These are phyloP conservation scores for Lates calcarifer DNA, from an alignment of 2,113 vertebrate genomes.

Conservation along the genomic window DNA sequence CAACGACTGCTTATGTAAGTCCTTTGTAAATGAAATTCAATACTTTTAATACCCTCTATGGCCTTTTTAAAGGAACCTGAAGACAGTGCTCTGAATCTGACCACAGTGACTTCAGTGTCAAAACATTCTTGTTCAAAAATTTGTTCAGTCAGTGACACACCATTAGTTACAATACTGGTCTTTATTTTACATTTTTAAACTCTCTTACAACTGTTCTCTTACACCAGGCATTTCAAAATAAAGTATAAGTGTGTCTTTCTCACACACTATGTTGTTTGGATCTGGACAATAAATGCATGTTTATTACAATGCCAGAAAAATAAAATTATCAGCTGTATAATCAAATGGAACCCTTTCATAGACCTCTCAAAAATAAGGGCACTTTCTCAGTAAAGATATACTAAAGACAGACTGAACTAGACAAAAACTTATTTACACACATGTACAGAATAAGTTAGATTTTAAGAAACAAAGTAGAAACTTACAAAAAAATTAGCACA, in stretches of 20 bases:
- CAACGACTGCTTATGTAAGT: not conserved
- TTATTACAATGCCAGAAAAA: conserved; percentile 14
- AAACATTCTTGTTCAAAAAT: not conserved
- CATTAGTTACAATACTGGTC: conserved; percentile 2
- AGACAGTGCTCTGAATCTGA: not conserved
- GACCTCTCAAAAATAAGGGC: not conserved
- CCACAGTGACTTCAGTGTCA: not conserved
- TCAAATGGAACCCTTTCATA: not conserved
- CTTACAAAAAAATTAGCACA: conserved; percentile 31
- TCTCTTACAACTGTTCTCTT: not conserved
- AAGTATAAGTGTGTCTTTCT: not conserved
- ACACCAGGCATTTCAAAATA: conserved; percentile 14
- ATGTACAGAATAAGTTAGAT: conserved; percentile 68
- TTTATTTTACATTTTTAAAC: conserved; percentile 44
- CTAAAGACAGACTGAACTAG: conserved; percentile 3
- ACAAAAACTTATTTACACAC: conserved; percentile 33
- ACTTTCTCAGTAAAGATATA: conserved; percentile 18
- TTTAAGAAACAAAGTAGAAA: conserved; percentile 44
- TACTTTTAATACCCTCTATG: no score
- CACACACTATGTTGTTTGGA: not conserved
- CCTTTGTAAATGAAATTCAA: not conserved
- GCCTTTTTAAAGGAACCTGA: not conserved
- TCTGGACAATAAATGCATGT: not conserved
- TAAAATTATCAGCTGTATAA: not conserved
- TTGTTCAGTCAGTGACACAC: not conserved